A percentile compares a stretch with the other conserved stretches of the same genome.
Evolutionary conservation across 2,797 vertebrate genomes (phyloP).

Genomic region (Anolis apletophallus): DNA sequence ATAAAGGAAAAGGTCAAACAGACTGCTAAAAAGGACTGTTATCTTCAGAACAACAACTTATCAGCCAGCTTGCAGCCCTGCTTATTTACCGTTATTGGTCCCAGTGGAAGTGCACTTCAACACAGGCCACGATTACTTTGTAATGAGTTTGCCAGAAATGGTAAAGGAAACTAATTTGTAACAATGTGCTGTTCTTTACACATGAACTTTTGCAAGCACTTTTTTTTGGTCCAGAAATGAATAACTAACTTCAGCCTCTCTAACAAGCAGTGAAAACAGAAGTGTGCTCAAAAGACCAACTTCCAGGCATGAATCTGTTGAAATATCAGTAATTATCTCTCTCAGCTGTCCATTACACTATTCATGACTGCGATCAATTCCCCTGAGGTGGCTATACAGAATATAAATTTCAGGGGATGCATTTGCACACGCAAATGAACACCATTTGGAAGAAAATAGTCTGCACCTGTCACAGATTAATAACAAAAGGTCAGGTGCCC

Average conservation of each 20-base stretch:
- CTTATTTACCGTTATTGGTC: conserved; percentile 96
- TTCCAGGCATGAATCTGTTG: conserved; percentile 56
- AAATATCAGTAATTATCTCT: conserved; percentile 71
- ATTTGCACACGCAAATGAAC: conserved; percentile 72
- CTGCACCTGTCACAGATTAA: conserved; percentile 74
- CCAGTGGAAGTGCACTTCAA: conserved; percentile 88
- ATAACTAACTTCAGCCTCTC: conserved; percentile 68
- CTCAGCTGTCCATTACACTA: conserved; percentile 71
- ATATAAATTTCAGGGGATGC: conserved; percentile 72
- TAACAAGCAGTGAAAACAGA: conserved; percentile 74
- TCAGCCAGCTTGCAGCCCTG: conserved; percentile 87
- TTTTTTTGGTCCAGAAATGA: conserved; percentile 63
- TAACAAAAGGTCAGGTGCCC: conserved; percentile 75
- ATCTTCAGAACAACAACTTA: conserved; percentile 92
- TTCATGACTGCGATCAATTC: conserved; percentile 68
- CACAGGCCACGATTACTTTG: conserved; percentile 86
- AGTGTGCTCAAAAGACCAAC: conserved; percentile 57
- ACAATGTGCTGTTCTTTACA: conserved; percentile 74
- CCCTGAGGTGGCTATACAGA: conserved; percentile 59
- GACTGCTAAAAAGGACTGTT: conserved; percentile 88
- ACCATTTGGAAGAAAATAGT: conserved; percentile 72
- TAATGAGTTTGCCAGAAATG: conserved; percentile 89
- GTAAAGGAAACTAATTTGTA: conserved; percentile 81
- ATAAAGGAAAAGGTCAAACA: conserved; percentile 93
- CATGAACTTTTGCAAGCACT: conserved; percentile 69